Evolutionary conservation across 2,797 vertebrate genomes (phyloP).

Genomic region (Malacoraja senta): DNA sequence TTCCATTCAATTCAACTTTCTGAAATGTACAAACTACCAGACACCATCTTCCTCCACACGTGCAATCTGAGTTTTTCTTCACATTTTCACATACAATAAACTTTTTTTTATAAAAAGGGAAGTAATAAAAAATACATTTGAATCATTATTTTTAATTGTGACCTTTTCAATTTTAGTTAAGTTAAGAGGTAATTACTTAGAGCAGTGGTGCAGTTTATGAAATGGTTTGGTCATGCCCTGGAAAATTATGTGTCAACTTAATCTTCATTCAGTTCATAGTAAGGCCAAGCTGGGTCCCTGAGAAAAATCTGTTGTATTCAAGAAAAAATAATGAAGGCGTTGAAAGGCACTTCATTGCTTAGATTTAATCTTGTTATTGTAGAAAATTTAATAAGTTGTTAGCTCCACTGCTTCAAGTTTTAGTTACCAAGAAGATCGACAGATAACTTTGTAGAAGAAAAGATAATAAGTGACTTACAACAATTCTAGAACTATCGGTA

Average conservation of each 20-base stretch:
- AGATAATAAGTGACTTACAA: neutral
- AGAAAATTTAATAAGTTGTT: neutral
- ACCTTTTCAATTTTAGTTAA: neutral
- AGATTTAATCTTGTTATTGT: neutral
- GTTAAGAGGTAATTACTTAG: neutral
- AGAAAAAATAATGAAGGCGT: neutral
- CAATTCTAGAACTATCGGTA: neutral
- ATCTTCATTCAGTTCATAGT: neutral
- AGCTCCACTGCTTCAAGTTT: neutral
- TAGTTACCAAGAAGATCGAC: neutral
- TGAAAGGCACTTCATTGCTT: neutral
- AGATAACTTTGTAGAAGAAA: neutral
- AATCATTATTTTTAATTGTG: neutral
- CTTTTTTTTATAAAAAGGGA: neutral
- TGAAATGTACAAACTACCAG: neutral
- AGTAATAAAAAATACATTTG: neutral
- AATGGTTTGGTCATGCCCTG: neutral
- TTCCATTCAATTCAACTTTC: too few relatives aligned
- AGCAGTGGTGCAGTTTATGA: neutral
- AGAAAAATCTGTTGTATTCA: neutral
- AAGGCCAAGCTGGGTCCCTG: neutral
- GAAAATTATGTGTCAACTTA: neutral
- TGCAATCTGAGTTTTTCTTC: neutral
- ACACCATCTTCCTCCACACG: neutral
- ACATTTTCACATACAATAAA: neutral